Conservation (phyloP, 1,140 invertebrate species). For the Penaeus indicus region DNA sequence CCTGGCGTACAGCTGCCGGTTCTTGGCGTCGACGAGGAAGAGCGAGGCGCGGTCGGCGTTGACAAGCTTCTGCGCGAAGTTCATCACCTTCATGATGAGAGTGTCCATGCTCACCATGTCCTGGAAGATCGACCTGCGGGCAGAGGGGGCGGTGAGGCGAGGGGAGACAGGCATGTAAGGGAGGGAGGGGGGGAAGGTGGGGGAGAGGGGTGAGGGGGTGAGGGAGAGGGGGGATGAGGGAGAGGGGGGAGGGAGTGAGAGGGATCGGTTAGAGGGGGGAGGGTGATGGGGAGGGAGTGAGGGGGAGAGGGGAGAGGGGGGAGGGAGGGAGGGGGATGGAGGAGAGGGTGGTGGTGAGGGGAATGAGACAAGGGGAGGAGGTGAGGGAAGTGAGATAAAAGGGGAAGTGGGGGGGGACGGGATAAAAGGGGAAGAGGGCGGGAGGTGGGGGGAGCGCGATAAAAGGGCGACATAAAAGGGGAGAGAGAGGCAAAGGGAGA, state of each 20-base stretch:
- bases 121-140: slow-evolving; percentile 79
- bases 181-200: no score
- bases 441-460: background rate
- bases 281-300: no score
- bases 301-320: no score
- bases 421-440: background rate
- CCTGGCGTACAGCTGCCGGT: slow-evolving; percentile 82
- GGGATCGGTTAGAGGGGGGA: no score
- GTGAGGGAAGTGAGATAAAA: no score
- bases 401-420: background rate
- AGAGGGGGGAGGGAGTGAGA: background rate
- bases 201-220: background rate
- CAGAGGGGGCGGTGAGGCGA: background rate
- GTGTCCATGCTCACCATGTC: slow-evolving; percentile 88
- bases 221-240: background rate
- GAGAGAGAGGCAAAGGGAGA: no score
- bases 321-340: no score
- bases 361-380: no score
- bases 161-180: background rate
- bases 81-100: slow-evolving; percentile 86
- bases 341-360: no score
- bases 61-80: slow-evolving; percentile 84
- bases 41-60: slow-evolving; percentile 85
- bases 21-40: slow-evolving; percentile 81
- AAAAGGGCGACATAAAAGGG: no score